These are phyloP conservation scores for Gandaritis pyraliata DNA, from an alignment of 2,888 invertebrate genomes.

Conservation along the genomic window DNA sequence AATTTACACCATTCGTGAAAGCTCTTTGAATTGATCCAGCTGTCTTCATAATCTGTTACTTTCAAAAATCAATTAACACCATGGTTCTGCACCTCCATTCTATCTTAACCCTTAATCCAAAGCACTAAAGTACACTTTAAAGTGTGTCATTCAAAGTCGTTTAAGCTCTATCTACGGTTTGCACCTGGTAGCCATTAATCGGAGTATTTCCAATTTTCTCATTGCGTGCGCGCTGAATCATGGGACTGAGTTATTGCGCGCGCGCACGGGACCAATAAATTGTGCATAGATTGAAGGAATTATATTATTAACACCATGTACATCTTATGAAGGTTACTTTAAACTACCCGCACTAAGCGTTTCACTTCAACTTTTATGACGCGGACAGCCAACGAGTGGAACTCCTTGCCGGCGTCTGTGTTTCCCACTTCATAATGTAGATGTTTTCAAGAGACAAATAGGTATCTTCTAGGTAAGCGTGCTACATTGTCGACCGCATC, in stretches of 20 bases:
- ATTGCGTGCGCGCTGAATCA: constrained; percentile 30
- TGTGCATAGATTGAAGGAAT: constrained; percentile 10
- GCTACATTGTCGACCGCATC: too few species aligned
- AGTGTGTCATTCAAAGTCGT: not conserved
- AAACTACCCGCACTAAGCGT: too few species aligned
- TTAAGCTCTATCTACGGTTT: constrained; percentile 20
- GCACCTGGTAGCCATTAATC: constrained; percentile 34
- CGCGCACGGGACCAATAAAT: constrained; percentile 27
- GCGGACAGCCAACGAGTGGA: too few species aligned
- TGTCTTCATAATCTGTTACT: constrained; percentile 5
- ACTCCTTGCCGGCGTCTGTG: too few species aligned
- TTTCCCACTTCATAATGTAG: too few species aligned
- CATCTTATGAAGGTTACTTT: not conserved
- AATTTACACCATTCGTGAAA: too few species aligned
- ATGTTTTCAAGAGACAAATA: too few species aligned
- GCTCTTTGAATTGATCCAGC: not conserved
- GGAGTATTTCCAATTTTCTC: constrained; percentile 35
- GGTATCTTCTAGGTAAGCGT: too few species aligned
- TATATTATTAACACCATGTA: not conserved
- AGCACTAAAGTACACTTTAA: constrained; percentile 2
- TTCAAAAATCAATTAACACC: constrained; percentile 29
- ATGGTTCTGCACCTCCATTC: not conserved
- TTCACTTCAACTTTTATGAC: too few species aligned
- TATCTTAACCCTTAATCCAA: constrained; percentile 10
- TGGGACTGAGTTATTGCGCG: constrained; percentile 31